Conservation (phyloP, 2,113 vertebrate genomes). For the Microtus pennsylvanicus region DNA sequence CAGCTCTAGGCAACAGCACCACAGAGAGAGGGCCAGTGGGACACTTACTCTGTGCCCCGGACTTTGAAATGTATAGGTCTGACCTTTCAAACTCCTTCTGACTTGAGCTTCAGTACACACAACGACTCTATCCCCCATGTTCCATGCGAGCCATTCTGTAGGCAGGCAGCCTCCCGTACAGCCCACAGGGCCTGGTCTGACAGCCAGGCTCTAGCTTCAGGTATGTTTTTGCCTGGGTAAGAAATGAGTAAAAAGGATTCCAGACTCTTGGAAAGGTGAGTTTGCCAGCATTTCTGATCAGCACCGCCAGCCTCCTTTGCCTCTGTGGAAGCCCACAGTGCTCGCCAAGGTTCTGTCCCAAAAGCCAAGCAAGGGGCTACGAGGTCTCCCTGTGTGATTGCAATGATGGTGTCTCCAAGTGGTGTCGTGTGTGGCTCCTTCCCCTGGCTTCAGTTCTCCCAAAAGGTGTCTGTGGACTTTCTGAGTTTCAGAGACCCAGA, state of each 20-base stretch:
- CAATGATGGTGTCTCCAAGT: accelerated
- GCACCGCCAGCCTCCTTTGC: not conserved
- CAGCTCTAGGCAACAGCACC: not conserved
- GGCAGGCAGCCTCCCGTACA: not conserved
- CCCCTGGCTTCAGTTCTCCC: not conserved
- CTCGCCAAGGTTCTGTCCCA: accelerated
- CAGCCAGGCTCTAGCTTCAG: not conserved
- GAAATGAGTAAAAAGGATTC: not conserved
- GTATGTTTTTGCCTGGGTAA: not conserved
- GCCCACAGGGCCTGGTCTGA: not conserved
- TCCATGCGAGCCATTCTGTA: accelerated
- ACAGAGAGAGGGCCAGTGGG: not conserved
- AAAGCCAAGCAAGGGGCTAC: not conserved
- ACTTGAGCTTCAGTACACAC: not conserved
- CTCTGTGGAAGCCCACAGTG: accelerated
- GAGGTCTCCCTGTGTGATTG: accelerated
- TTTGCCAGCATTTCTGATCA: not conserved
- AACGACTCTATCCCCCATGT: slow-evolving; percentile 4
- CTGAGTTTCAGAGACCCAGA: not conserved
- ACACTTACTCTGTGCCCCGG: not conserved
- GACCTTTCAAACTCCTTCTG: not conserved
- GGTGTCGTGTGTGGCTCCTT: accelerated
- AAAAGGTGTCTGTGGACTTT: not conserved
- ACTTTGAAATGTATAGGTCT: not conserved
- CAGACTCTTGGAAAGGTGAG: slow-evolving; percentile 20